A percentile compares a stretch with the other conserved stretches of the same genome.
phyloP scores from a whole-genome alignment of 2,113 vertebrate genomes.

The Elanoides forficatus region DNA sequence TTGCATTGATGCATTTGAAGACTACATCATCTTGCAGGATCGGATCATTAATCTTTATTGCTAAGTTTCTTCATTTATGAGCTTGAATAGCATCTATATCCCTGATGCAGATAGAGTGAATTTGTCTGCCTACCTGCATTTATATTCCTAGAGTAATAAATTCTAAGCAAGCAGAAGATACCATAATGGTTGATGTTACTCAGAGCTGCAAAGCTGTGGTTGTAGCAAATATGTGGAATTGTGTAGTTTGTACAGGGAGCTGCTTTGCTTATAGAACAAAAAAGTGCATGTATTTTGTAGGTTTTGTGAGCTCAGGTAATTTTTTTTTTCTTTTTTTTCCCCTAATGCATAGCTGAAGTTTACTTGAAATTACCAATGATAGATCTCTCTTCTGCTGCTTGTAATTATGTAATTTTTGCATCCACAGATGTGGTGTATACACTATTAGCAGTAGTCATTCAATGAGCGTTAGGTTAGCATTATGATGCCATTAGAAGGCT shows the following conservation, averaged over 20 bases:
- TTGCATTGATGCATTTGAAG: background rate
- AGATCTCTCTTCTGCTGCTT: background rate
- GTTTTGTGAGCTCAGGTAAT: background rate
- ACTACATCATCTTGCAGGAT: background rate
- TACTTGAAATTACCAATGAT: background rate
- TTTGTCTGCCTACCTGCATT: background rate
- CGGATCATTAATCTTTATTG: background rate
- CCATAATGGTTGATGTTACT: background rate
- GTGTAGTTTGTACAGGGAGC: background rate
- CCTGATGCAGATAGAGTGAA: background rate
- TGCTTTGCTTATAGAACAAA: background rate
- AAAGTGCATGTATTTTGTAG: background rate
- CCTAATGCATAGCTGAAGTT: background rate
- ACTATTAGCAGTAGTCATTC: background rate
- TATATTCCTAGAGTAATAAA: background rate
- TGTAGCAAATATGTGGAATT: background rate
- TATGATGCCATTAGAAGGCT: background rate
- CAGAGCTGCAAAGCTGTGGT: background rate
- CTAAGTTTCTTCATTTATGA: background rate
- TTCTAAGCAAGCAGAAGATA: background rate
- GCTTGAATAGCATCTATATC: background rate
- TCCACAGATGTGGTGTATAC: too few relatives aligned
- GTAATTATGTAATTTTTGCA: too few relatives aligned
- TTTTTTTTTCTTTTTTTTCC: background rate
- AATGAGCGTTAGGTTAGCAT: background rate